These are phyloP conservation scores for Chymomyza amoena DNA, from an alignment of 2,888 invertebrate genomes.

Conservation along the genomic window DNA sequence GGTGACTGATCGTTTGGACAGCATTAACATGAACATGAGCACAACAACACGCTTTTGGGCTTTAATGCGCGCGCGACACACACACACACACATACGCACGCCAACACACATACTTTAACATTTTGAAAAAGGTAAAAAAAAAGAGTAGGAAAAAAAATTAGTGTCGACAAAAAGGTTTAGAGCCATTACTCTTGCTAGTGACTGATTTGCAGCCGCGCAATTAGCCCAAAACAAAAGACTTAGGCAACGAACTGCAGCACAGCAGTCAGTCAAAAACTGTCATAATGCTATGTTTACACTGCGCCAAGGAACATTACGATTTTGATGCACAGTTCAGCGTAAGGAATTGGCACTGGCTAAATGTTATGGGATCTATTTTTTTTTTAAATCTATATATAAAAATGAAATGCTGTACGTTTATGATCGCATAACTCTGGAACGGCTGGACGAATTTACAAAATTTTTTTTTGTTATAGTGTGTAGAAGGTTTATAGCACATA, in stretches of 20 bases:
- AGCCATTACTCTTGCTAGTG: constrained; percentile 75
- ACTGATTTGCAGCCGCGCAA: constrained; percentile 7
- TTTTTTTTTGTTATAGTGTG: too few relatives aligned
- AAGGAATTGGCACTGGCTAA: too few relatives aligned
- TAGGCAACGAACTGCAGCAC: constrained; percentile 59
- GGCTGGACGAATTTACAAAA: too few relatives aligned
- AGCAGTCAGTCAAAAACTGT: constrained; percentile 55
- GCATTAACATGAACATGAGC: constrained; percentile 70
- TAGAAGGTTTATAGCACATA: too few relatives aligned
- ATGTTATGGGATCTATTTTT: too few relatives aligned
- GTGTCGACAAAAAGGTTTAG: constrained; percentile 78
- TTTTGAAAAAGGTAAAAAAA: constrained; percentile 18
- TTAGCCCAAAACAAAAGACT: constrained; percentile 60
- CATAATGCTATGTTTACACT: constrained; percentile 56
- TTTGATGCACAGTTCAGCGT: constrained; percentile 19
- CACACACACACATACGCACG: constrained; percentile 18
- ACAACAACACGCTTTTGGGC: constrained; percentile 54
- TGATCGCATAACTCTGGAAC: too few relatives aligned
- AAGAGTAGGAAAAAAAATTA: constrained; percentile 68
- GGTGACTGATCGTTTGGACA: constrained; percentile 72
- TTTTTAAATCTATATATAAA: too few relatives aligned
- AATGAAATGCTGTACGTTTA: too few relatives aligned
- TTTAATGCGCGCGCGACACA: constrained; percentile 68
- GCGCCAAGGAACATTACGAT: constrained; percentile 46
- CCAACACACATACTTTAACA: neutral